Evolutionary conservation across 2,888 invertebrate species (phyloP).

Genomic region (Sesia bembeciformis): DNA sequence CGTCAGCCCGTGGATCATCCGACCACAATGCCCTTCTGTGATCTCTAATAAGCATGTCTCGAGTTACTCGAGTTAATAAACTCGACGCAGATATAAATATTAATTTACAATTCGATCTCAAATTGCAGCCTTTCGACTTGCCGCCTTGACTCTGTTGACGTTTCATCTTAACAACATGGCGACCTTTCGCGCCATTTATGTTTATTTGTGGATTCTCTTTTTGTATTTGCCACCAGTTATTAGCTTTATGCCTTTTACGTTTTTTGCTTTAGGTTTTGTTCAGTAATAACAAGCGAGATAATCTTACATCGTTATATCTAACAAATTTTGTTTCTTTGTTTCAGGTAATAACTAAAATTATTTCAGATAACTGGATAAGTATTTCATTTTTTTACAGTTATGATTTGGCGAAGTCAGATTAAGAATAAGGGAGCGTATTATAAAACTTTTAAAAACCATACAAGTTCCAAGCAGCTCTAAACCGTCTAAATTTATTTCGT

Average conservation of each 20-base stretch:
- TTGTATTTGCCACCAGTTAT: conserved; percentile 1
- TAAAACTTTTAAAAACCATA: too few species aligned
- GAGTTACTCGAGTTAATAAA: background rate
- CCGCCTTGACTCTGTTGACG: background rate
- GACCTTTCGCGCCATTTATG: conserved; percentile 26
- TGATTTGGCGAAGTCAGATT: too few species aligned
- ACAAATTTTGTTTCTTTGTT: too few species aligned
- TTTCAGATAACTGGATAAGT: too few species aligned
- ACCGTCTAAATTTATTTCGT: too few species aligned
- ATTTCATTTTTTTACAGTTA: too few species aligned
- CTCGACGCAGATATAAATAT: background rate
- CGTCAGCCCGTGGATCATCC: background rate
- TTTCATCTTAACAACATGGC: conserved; percentile 5
- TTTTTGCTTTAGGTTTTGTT: too few species aligned
- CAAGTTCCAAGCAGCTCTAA: too few species aligned
- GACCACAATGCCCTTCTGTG: background rate
- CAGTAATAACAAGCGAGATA: too few species aligned
- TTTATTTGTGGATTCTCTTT: conserved; percentile 15
- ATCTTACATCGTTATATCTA: too few species aligned
- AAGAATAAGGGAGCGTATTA: too few species aligned
- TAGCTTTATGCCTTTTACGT: background rate
- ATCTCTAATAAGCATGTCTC: background rate
- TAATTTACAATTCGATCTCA: background rate
- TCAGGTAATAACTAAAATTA: too few species aligned
- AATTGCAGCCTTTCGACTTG: background rate